Conservation (phyloP, 2,797 vertebrate species). For the Anniella stebbinsi region DNA sequence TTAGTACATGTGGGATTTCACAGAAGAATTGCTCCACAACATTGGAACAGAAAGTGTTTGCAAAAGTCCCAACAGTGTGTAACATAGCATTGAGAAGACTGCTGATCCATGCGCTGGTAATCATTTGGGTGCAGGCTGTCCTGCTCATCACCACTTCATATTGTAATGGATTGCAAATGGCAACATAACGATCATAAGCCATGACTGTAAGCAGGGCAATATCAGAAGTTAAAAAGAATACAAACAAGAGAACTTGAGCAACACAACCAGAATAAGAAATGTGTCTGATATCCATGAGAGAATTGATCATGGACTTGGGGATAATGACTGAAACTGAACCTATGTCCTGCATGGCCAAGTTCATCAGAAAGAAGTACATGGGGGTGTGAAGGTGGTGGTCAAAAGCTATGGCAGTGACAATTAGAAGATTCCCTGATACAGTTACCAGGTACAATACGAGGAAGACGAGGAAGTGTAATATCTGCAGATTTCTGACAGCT, state of each 20-base stretch:
- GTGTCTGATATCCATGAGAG: background rate
- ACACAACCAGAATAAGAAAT: background rate
- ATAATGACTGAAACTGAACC: background rate
- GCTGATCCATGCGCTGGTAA: too few relatives aligned
- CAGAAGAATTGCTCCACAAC: too few relatives aligned
- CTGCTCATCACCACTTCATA: conserved; percentile 14
- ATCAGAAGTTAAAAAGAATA: background rate
- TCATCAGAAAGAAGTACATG: conserved; percentile 22
- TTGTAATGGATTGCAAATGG: conserved; percentile 16
- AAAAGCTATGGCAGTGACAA: background rate
- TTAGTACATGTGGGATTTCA: conserved; percentile 4
- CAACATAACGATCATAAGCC: background rate
- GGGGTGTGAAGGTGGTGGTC: conserved; percentile 1
- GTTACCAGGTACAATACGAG: too few relatives aligned
- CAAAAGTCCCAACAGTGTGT: background rate
- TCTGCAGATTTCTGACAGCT: too few relatives aligned
- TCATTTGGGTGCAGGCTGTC: background rate
- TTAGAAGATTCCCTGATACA: background rate
- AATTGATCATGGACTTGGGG: background rate
- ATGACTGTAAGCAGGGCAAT: conserved; percentile 12
- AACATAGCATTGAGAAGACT: background rate
- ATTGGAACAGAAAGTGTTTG: too few relatives aligned
- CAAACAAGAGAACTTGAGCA: background rate
- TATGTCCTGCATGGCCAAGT: background rate
- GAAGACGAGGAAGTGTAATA: too few relatives aligned